A percentile compares a stretch with the other conserved stretches of the same genome.
Conservation (phyloP, 1,140 invertebrate genomes). For the Drosophila teissieri region DNA sequence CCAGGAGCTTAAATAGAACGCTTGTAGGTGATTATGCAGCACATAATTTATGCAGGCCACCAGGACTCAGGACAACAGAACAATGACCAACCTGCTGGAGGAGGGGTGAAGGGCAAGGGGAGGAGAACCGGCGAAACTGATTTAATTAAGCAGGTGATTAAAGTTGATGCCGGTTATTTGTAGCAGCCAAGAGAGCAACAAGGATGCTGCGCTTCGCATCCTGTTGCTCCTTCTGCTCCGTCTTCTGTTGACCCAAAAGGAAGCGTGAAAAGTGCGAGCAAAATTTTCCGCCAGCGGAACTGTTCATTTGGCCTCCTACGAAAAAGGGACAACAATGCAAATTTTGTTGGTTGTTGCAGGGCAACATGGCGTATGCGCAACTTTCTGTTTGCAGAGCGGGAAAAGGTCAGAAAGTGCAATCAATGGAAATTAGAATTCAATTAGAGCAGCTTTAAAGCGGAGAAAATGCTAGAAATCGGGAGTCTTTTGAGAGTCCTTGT, state of each 20-base stretch:
- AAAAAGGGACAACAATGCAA: conserved; percentile 49
- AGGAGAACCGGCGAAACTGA: conserved; percentile 65
- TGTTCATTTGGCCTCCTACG: conserved; percentile 40
- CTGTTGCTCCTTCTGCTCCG: conserved; percentile 33
- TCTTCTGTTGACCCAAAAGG: conserved; percentile 15
- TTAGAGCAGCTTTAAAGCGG: conserved; percentile 34
- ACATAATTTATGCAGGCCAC: conserved; percentile 74
- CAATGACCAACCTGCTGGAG: conserved; percentile 11
- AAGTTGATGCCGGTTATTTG: conserved; percentile 82
- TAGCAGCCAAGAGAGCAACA: conserved; percentile 67
- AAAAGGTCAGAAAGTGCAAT: conserved; percentile 63
- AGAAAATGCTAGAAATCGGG: not conserved
- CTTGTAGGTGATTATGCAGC: conserved; percentile 80
- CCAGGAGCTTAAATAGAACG: conserved; percentile 68
- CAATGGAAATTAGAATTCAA: conserved; percentile 80
- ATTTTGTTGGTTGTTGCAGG: conserved; percentile 39
- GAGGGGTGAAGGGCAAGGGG: not conserved
- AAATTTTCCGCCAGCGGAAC: conserved; percentile 48
- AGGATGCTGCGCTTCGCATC: conserved; percentile 25
- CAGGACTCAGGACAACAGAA: conserved; percentile 35
- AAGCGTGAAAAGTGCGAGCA: conserved; percentile 60
- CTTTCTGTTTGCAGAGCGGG: conserved; percentile 51
- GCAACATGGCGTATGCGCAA: conserved; percentile 60
- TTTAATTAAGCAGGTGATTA: conserved; percentile 84
- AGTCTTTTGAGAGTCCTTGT: no score